These are phyloP conservation scores for Sphaeridia pumilis DNA, from an alignment of 2,888 invertebrate genomes.

Conservation along the genomic window DNA sequence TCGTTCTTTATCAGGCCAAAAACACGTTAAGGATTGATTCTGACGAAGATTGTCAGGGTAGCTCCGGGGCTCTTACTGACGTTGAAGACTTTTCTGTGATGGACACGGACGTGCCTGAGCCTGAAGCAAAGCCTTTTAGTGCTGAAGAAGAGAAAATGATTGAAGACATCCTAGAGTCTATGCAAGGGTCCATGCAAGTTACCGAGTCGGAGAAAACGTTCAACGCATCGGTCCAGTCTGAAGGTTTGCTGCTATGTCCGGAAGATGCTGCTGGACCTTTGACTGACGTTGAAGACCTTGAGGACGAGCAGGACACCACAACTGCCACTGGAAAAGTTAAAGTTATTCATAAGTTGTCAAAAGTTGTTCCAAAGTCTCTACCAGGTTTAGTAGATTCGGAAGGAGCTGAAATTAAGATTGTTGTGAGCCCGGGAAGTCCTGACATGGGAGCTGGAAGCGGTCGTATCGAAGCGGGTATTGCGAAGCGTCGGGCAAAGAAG, in stretches of 20 bases:
- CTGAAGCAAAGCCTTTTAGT: not conserved
- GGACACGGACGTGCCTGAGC: conserved; percentile 5
- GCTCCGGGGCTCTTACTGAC: conserved; percentile 23
- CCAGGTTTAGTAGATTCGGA: not conserved
- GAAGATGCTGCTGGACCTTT: conserved; percentile 30
- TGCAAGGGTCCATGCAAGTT: conserved; percentile 22
- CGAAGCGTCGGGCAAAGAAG: conserved; percentile 14
- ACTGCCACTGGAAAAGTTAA: not conserved
- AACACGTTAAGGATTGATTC: conserved; percentile 12
- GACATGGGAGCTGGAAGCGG: conserved; percentile 4
- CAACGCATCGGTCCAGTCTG: not conserved
- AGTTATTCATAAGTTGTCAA: not conserved
- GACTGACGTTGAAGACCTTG: conserved; percentile 37
- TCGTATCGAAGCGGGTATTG: conserved; percentile 5
- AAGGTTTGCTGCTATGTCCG: conserved; percentile 10
- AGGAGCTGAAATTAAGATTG: not conserved
- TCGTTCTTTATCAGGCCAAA: conserved; percentile 21
- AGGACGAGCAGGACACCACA: not conserved
- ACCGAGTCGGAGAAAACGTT: conserved; percentile 21
- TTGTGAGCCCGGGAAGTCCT: conserved; percentile 18
- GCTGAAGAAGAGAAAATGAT: conserved; percentile 18
- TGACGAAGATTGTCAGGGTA: conserved; percentile 19
- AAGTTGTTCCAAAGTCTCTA: not conserved
- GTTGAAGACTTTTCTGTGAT: conserved; percentile 26
- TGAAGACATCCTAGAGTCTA: conserved; percentile 23